phyloP scores from a whole-genome alignment of 1,140 invertebrate species.

The Globodera rostochiensis region DNA sequence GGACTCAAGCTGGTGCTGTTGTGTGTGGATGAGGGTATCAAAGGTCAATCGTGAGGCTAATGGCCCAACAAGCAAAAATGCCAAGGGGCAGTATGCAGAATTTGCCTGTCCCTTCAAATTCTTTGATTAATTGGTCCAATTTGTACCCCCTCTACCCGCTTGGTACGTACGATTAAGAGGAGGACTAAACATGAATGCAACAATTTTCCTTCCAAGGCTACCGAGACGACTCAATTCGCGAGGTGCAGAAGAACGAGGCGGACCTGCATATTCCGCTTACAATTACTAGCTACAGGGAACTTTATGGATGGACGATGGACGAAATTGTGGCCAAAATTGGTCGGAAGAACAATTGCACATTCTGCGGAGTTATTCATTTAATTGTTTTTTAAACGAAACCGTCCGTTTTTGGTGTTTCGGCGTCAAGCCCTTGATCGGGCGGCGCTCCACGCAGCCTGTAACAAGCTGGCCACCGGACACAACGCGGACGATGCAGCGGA shows the following conservation, averaged over 20 bases:
- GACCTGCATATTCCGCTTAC: constrained; percentile 92
- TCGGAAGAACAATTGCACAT: constrained; percentile 89
- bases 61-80: no score
- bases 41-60: constrained; percentile 69
- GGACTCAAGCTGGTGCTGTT: constrained; percentile 85
- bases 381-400: constrained; percentile 11
- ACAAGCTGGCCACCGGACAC: constrained; percentile 91
- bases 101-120: no score
- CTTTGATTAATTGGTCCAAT: neutral
- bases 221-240: constrained; percentile 91
- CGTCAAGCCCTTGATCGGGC: constrained; percentile 79
- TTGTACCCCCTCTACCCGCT: no score
- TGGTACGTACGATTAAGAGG: no score
- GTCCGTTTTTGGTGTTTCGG: constrained; percentile 67
- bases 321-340: constrained; percentile 92
- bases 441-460: constrained; percentile 76
- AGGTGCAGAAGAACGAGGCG: constrained; percentile 74
- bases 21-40: constrained; percentile 98
- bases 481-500: constrained; percentile 99
- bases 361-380: constrained; percentile 54
- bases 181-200: no score
- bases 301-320: constrained; percentile 99
- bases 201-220: constrained; percentile 73
- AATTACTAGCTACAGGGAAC: constrained; percentile 88
- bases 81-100: no score